phyloP scores from a whole-genome alignment of 2,888 invertebrate species.

The Parapristionchus giblindavisi region DNA sequence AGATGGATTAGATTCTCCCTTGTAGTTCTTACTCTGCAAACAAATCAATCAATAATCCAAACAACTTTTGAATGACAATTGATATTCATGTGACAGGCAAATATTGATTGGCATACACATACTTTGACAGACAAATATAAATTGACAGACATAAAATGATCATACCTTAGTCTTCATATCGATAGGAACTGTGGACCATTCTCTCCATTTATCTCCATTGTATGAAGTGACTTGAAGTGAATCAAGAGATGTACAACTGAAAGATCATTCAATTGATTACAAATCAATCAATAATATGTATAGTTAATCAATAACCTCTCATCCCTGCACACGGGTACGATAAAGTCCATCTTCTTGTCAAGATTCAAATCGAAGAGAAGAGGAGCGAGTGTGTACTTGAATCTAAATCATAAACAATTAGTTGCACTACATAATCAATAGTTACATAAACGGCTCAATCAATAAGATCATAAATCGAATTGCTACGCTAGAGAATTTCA shows the following conservation, averaged over 20 bases:
- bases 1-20: no score
- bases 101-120: no score
- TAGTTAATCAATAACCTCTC: conserved; percentile 47
- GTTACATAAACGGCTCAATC: no score
- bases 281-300: no score
- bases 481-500: no score
- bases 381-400: conserved; percentile 49
- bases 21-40: neutral
- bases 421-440: no score
- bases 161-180: no score
- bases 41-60: neutral
- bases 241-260: neutral
- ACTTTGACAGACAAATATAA: no score
- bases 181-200: neutral
- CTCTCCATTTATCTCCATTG: neutral
- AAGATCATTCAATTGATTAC: neutral
- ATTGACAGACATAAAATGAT: no score
- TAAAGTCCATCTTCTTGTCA: conserved; percentile 58
- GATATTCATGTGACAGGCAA: no score
- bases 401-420: neutral
- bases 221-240: neutral
- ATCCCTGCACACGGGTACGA: conserved; percentile 62
- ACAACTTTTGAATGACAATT: no score
- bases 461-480: no score
- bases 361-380: conserved; percentile 62